Percentiles rank a stretch among this genome's conserved stretches.
Evolutionary conservation across 2,797 vertebrate genomes (phyloP).

Genomic region (Anguilla megastoma): DNA sequence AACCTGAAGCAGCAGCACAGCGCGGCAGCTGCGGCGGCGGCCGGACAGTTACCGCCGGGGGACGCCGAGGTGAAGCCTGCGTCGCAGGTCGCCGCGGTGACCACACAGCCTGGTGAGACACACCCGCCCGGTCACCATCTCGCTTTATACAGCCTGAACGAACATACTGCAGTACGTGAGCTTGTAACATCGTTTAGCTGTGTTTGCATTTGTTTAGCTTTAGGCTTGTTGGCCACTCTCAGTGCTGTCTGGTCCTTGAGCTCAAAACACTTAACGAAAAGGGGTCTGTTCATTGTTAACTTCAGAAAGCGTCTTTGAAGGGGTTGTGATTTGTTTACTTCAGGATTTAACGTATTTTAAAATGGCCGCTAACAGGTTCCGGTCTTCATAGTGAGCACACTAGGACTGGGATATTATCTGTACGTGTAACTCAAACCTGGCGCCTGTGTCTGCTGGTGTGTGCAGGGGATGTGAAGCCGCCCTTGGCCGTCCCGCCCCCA

Average conservation of each 20-base stretch:
- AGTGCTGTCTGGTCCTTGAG: neutral
- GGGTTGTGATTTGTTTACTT: neutral
- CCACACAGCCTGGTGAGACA: slow-evolving; percentile 71
- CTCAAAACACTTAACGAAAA: neutral
- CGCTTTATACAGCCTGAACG: neutral
- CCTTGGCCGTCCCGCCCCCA: slow-evolving; percentile 76
- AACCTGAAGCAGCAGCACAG: slow-evolving; percentile 82
- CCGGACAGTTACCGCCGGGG: slow-evolving; percentile 58
- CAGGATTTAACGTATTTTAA: neutral
- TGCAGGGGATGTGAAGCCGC: slow-evolving; percentile 83
- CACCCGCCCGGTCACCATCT: neutral
- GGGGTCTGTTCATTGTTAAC: neutral
- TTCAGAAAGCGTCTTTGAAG: neutral
- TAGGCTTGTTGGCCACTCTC: neutral
- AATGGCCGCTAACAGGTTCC: neutral
- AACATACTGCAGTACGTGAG: neutral
- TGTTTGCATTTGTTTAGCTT: neutral
- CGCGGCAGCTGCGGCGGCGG: slow-evolving; percentile 51
- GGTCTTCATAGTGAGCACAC: neutral
- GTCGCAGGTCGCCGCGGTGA: slow-evolving; percentile 53
- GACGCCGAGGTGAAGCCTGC: slow-evolving; percentile 60
- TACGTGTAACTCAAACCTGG: neutral
- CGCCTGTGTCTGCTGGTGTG: neutral
- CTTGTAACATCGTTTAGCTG: neutral
- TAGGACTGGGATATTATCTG: neutral